Evolutionary conservation across 1,140 invertebrate species (phyloP).

Genomic region (Drosophila albomicans): DNA sequence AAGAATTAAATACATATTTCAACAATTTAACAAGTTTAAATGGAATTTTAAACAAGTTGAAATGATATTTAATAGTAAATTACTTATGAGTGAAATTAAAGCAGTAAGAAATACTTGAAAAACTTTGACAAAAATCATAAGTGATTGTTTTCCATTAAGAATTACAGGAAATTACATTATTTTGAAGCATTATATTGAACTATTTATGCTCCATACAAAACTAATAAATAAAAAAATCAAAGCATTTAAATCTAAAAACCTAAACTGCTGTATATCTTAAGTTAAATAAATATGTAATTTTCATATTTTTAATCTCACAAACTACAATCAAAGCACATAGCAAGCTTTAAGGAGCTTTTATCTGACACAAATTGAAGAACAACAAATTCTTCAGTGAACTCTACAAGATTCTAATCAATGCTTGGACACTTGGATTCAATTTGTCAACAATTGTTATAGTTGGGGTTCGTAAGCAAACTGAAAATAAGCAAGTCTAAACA

Average conservation of each 20-base stretch:
- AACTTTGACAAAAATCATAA: too few relatives aligned
- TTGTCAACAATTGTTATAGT: slow-evolving; percentile 26
- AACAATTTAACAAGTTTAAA: too few relatives aligned
- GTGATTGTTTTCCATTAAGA: too few relatives aligned
- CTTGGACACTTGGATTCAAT: slow-evolving; percentile 6
- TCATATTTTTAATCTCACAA: neutral
- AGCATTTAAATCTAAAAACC: too few relatives aligned
- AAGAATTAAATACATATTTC: too few relatives aligned
- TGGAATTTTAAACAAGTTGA: too few relatives aligned
- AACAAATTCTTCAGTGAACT: neutral
- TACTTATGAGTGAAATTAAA: too few relatives aligned
- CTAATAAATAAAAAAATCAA: neutral
- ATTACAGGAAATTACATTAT: too few relatives aligned
- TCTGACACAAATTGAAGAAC: neutral
- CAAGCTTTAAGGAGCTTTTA: neutral
- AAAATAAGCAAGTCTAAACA: slow-evolving; percentile 10
- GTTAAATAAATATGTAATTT: neutral
- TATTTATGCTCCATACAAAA: neutral
- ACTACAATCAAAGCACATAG: neutral
- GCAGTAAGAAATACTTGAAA: too few relatives aligned
- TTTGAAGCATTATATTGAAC: neutral
- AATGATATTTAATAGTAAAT: too few relatives aligned
- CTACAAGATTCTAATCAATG: slow-evolving; percentile 12
- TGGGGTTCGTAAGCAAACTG: slow-evolving; percentile 11
- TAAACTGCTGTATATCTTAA: too few relatives aligned